phyloP scores from a whole-genome alignment of 35 echinoderm and acorn worm genomes.

The Ophiothrix spiculata region DNA sequence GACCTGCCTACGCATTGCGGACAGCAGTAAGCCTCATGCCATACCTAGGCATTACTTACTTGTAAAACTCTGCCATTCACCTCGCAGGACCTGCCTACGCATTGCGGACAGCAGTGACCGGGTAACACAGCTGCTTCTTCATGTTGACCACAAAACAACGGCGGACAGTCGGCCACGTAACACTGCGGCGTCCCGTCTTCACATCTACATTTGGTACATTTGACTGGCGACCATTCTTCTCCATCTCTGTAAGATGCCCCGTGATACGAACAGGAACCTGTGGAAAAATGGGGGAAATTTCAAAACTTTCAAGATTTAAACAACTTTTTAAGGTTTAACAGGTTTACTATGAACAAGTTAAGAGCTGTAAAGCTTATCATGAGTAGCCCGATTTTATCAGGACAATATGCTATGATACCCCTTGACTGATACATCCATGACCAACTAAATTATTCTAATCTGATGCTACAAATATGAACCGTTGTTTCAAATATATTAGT shows the following conservation, averaged over 20 bases:
- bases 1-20: constrained; percentile 55
- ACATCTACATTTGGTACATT: constrained; percentile 85
- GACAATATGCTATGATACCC: not conserved
- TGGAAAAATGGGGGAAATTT: constrained; percentile 4
- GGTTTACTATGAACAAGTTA: not conserved
- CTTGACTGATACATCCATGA: no score
- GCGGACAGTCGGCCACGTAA: constrained; percentile 89
- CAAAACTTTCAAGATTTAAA: not conserved
- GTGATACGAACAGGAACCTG: constrained; percentile 84
- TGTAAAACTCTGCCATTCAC: constrained; percentile 54
- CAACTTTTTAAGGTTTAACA: not conserved
- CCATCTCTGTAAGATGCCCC: constrained; percentile 65
- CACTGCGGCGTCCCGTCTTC: constrained; percentile 68
- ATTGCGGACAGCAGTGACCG: constrained; percentile 90
- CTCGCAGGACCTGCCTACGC: constrained; percentile 76
- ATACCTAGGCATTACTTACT: constrained; percentile 77
- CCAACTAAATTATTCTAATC: not conserved
- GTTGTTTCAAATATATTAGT: no score
- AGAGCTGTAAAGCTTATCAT: not conserved
- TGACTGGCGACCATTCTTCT: constrained; percentile 84
- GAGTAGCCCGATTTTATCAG: not conserved
- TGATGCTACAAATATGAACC: not conserved
- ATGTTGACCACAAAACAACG: constrained; percentile 73
- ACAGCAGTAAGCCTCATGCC: no score
- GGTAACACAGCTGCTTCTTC: constrained; percentile 61